Conservation (phyloP, 2,797 vertebrate genomes). For the Trachops cirrhosus region DNA sequence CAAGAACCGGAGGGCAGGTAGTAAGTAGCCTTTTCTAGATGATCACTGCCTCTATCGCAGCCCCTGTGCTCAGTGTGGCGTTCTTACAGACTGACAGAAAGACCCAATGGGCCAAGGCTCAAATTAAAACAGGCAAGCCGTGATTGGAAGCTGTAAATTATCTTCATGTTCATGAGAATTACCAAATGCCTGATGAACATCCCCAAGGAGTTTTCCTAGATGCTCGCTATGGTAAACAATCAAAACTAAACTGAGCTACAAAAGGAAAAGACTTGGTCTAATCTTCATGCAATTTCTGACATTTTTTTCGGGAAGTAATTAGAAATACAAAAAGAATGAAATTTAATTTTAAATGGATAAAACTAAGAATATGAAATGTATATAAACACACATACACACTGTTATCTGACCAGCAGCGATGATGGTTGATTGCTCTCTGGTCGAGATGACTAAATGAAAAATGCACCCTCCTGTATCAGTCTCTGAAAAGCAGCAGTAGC, state of each 20-base stretch:
- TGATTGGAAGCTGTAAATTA: not conserved
- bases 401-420: not conserved
- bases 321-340: not conserved
- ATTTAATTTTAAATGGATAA: not conserved
- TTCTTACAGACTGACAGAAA: not conserved
- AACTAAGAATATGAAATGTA: not conserved
- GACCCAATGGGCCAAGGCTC: not conserved
- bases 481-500: slow-evolving; percentile 64
- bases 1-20: not conserved
- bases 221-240: not conserved
- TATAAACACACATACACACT: not conserved
- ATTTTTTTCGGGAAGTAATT: not conserved
- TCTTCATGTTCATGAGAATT: slow-evolving; percentile 8
- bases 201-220: not conserved
- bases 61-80: too few species aligned
- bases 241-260: not conserved
- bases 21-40: not conserved
- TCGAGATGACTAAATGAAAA: slow-evolving; percentile 47
- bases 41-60: not conserved
- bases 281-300: not conserved
- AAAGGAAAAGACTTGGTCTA: not conserved
- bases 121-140: not conserved
- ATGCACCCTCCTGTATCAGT: slow-evolving; percentile 49
- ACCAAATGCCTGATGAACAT: not conserved
- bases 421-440: slow-evolving; percentile 27